These are phyloP conservation scores for Gavialis gangeticus DNA, from an alignment of 2,113 vertebrate genomes.

Conservation along the genomic window DNA sequence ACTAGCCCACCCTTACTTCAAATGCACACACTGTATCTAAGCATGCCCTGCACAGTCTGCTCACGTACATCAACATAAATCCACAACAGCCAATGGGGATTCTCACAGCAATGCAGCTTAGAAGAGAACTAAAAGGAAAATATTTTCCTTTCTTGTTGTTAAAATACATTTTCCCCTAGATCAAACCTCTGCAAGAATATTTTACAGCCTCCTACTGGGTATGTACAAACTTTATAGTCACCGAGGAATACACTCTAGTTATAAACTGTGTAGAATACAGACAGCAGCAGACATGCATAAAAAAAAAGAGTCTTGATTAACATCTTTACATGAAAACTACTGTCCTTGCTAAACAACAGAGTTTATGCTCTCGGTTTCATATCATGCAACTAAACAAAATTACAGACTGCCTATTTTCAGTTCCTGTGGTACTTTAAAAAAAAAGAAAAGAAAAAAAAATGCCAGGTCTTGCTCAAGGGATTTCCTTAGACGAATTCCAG, in stretches of 20 bases:
- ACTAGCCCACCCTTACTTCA: not conserved
- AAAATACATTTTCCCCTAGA: constrained; percentile 5
- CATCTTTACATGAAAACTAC: not conserved
- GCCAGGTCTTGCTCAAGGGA: not conserved
- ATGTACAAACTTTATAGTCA: not conserved
- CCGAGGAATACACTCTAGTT: not conserved
- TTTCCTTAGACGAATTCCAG: not conserved
- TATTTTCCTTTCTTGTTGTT: not conserved
- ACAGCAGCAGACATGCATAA: not conserved
- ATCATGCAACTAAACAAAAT: constrained; percentile 2
- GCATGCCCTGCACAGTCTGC: not conserved
- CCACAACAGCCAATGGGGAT: not conserved
- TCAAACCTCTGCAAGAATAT: not conserved
- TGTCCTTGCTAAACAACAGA: constrained; percentile 18
- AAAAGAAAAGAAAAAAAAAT: constrained; percentile 26
- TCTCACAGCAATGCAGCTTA: not conserved
- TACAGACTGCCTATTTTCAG: constrained; percentile 13
- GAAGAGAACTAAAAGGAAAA: not conserved
- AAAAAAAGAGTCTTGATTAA: not conserved
- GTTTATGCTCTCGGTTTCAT: constrained; percentile 8
- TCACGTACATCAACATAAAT: not conserved
- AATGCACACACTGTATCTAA: not conserved
- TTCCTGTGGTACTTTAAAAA: constrained; percentile 18
- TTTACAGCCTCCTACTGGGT: not conserved
- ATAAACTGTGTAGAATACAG: not conserved